Evolutionary conservation across 2,797 vertebrate species (phyloP).

Genomic region (Hyperoplus lanceolatus): DNA sequence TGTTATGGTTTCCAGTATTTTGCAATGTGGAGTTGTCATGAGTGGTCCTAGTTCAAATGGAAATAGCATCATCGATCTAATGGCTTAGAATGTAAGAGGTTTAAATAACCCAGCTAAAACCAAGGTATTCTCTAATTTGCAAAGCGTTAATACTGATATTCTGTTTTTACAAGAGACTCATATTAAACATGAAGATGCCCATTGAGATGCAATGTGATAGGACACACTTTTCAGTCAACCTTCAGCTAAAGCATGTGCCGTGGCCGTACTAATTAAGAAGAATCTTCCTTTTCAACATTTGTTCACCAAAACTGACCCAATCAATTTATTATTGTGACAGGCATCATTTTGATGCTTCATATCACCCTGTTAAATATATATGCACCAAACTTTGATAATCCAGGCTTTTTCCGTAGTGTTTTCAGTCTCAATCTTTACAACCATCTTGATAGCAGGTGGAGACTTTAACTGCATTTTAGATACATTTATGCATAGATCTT

Average conservation of each 20-base stretch:
- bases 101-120: neutral
- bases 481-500: neutral
- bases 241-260: neutral
- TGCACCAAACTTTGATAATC: neutral
- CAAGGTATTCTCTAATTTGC: neutral
- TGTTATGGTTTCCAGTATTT: neutral
- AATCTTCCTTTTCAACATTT: conserved; percentile 3
- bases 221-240: conserved; percentile 3
- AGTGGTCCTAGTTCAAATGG: neutral
- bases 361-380: neutral
- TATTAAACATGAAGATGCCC: neutral
- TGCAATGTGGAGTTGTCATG: neutral
- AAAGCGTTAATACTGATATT: neutral
- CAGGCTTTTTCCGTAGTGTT: neutral
- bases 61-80: neutral
- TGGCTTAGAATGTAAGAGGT: neutral
- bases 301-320: neutral
- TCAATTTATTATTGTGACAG: neutral
- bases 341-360: neutral
- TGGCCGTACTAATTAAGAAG: neutral
- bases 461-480: neutral
- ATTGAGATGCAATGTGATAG: neutral
- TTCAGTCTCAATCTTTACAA: neutral
- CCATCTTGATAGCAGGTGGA: neutral
- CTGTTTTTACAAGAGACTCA: neutral